phyloP scores from a whole-genome alignment of 2,888 invertebrate species.

The Argyresthia albistria region DNA sequence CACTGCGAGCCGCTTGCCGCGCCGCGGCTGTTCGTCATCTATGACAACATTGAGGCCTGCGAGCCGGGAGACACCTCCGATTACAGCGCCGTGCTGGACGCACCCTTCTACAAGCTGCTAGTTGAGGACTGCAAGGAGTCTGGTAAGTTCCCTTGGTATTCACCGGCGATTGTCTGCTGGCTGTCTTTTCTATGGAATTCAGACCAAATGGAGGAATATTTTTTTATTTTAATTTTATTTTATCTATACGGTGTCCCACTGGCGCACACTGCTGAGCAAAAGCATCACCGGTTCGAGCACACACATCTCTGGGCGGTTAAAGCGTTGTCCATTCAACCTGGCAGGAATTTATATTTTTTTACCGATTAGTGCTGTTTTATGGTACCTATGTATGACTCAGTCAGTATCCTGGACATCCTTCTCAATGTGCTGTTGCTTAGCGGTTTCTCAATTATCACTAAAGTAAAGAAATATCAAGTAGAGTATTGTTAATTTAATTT shows the following conservation, averaged over 20 bases:
- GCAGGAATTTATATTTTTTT: too few relatives aligned
- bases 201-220: neutral
- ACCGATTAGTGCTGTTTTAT: too few relatives aligned
- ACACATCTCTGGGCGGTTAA: too few relatives aligned
- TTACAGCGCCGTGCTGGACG: constrained; percentile 72
- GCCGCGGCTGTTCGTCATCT: constrained; percentile 77
- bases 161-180: neutral
- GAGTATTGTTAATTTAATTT: neutral
- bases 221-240: too few relatives aligned
- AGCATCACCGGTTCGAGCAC: too few relatives aligned
- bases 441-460: neutral
- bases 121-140: constrained; percentile 67
- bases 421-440: neutral
- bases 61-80: constrained; percentile 74
- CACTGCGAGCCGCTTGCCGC: constrained; percentile 71
- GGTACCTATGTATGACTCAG: neutral
- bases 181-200: neutral
- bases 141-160: constrained; percentile 27
- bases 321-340: too few relatives aligned
- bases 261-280: too few relatives aligned
- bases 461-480: too few relatives aligned
- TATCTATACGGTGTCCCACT: too few relatives aligned
- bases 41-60: constrained; percentile 81
- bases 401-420: neutral
- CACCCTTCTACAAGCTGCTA: constrained; percentile 75